Conservation (phyloP, 2,888 invertebrate species). For the Pachliopta kotzebuea region DNA sequence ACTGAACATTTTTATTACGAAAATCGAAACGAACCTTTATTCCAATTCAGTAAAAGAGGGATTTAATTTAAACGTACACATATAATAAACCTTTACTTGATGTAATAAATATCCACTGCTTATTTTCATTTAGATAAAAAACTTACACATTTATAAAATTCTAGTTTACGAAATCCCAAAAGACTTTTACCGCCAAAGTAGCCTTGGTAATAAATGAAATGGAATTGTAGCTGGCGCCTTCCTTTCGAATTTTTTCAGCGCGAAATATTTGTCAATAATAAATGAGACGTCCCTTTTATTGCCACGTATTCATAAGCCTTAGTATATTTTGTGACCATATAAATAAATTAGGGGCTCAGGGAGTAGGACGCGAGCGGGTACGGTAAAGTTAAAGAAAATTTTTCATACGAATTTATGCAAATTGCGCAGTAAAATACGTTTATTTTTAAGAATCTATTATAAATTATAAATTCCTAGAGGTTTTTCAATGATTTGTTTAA, state of each 20-base stretch:
- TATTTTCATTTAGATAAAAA: too few species aligned
- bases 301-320: constrained; percentile 56
- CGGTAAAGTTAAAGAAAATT: not conserved
- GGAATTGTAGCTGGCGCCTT: constrained; percentile 73
- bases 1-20: too few species aligned
- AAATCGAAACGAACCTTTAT: too few species aligned
- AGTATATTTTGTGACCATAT: constrained; percentile 58
- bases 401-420: not conserved
- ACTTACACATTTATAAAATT: not conserved
- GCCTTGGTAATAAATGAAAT: constrained; percentile 61
- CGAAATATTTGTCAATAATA: constrained; percentile 80
- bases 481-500: not conserved
- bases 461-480: not conserved
- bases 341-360: constrained; percentile 50
- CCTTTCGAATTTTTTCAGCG: constrained; percentile 62
- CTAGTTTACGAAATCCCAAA: constrained; percentile 1
- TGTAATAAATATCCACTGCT: too few species aligned
- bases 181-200: constrained; percentile 53
- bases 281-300: constrained; percentile 78
- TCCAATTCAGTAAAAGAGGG: too few species aligned
- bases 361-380: constrained; percentile 31
- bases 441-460: not conserved
- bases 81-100: too few species aligned
- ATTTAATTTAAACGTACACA: too few species aligned
- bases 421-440: not conserved